Percentiles rank a stretch among this genome's conserved stretches.
phyloP scores from a whole-genome alignment of 2,113 vertebrate genomes.

The Pterocles gutturalis region DNA sequence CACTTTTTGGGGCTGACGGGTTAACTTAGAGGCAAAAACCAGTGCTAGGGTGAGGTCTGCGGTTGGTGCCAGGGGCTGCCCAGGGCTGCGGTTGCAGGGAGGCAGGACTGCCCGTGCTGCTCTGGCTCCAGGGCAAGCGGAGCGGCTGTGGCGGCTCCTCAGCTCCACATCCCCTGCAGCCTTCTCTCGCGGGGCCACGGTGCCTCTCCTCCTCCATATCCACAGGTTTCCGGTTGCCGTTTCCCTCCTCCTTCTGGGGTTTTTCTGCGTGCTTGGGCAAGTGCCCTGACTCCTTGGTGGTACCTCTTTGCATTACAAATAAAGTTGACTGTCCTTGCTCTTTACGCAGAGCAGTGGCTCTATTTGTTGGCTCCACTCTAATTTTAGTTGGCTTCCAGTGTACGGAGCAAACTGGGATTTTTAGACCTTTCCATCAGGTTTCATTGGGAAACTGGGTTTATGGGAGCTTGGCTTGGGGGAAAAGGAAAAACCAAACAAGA shows the following conservation, averaged over 20 bases:
- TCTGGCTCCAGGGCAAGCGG: too few relatives aligned
- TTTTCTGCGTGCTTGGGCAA: rapidly evolving
- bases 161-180: background rate
- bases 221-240: background rate
- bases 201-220: background rate
- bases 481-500: background rate
- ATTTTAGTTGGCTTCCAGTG: background rate
- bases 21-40: background rate
- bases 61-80: background rate
- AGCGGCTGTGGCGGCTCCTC: background rate
- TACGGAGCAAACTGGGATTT: background rate
- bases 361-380: background rate
- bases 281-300: rapidly evolving
- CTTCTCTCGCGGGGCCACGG: background rate
- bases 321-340: background rate
- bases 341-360: background rate
- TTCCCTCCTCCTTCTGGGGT: background rate
- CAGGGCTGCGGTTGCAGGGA: rapidly evolving
- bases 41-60: background rate
- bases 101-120: background rate
- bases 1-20: background rate
- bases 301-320: background rate
- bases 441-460: background rate
- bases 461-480: background rate
- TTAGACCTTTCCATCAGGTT: background rate